Base-by-base conservation (phyloP, 2,888 invertebrate species). In the Schrankia costaestrigalis region DNA sequence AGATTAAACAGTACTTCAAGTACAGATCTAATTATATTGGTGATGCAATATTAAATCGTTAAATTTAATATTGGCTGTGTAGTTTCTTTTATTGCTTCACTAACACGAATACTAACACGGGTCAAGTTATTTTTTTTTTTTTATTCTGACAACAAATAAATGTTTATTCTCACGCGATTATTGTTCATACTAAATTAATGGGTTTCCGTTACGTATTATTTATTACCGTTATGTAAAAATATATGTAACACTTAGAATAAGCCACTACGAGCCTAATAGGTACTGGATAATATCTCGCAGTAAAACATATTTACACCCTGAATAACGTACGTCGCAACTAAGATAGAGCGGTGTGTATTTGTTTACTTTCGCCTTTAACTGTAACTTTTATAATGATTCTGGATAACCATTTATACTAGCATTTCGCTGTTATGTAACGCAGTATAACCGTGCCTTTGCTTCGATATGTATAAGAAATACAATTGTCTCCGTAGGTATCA, bases 11-110 rank as follows among this genome's bases (percentile, higher is more conserved):
- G 46, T 34, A 57, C 56, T 41, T 49, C 43, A 53, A 55, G 42
- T 48, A 63, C 46, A 64, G 84, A 56, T 71, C 82, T 60, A 40
- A 15, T 31, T 47, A 63, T 40, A 45, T 41, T 79, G 78, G 84
- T 56, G 68, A 71, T 77, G 75, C 78, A 75, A 71, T 83, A 86
- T 85, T 84, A 83, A 74, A 83, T 84, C 83, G 84, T 85, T 84
- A 83, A 83, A 79, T 84, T 83, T 87, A 83, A 85, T 86, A 87
- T 84, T 85, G 77, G 76, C 76, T 59, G 56, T 66, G 71, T 77
- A 70, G 74, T 83, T 83, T 83, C 76, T 82, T 81, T 81, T 84
- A 84, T 85, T 85, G 78, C 82, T 71, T 78, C 70, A 79, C 73
- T 78, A 77, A 79, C 78, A 70, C 77, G 70, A 73, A 72, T 71